Percentiles rank a stretch among this genome's conserved stretches.
These are phyloP conservation scores for Drosophila dunni DNA, from an alignment of 1,140 invertebrate genomes.

Conservation along the genomic window DNA sequence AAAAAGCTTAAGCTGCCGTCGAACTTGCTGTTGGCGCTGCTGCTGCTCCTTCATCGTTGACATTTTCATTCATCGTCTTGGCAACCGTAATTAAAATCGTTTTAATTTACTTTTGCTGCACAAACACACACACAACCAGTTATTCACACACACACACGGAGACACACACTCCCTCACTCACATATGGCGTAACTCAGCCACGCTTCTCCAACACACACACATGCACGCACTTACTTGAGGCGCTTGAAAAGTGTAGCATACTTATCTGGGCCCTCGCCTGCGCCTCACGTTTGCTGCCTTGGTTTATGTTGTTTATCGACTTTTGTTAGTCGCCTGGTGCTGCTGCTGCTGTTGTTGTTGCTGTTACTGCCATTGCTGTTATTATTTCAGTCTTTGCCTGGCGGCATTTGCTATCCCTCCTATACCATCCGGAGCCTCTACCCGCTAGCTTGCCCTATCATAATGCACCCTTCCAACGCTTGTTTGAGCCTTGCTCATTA, in stretches of 20 bases:
- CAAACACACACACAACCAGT: constrained; percentile 40
- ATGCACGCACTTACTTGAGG: constrained; percentile 29
- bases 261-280: constrained; percentile 65
- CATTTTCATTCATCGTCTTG: constrained; percentile 84
- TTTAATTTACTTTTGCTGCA: constrained; percentile 82
- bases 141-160: constrained; percentile 12
- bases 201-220: constrained; percentile 2
- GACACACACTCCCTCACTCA: constrained; percentile 30
- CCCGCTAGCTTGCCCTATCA: constrained; percentile 4
- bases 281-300: constrained; percentile 30
- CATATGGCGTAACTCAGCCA: background rate
- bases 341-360: constrained; percentile 47
- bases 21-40: constrained; percentile 18
- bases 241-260: constrained; percentile 65
- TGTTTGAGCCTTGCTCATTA: constrained; percentile 61
- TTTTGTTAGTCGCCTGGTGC: constrained; percentile 69
- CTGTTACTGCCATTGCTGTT: constrained; percentile 54
- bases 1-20: constrained; percentile 23
- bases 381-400: constrained; percentile 70
- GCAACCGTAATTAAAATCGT: constrained; percentile 84
- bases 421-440: background rate
- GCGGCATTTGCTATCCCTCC: constrained; percentile 26
- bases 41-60: constrained; percentile 63
- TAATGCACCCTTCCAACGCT: background rate
- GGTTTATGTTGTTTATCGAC: constrained; percentile 82